phyloP scores from a whole-genome alignment of 2,113 vertebrate species.

The Chelonoidis abingdonii region DNA sequence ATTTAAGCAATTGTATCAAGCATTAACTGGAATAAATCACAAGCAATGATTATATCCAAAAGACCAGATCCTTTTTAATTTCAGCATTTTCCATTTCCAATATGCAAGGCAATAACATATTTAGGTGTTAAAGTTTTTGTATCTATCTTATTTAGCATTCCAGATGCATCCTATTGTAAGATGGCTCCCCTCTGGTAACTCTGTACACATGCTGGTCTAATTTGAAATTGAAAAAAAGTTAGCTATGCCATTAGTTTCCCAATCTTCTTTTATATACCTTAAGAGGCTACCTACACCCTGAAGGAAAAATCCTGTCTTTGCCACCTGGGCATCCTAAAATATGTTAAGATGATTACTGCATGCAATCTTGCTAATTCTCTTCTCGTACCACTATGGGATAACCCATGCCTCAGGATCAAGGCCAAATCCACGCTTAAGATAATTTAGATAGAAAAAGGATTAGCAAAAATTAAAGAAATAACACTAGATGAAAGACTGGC shows the following conservation, averaged over 20 bases:
- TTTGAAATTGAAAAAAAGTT: neutral
- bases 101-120: neutral
- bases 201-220: neutral
- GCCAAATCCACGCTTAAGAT: too few species aligned
- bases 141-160: neutral
- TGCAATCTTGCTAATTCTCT: neutral
- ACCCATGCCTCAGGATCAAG: too few species aligned
- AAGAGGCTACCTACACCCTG: too few species aligned
- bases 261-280: neutral
- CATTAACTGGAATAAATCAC: neutral
- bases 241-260: neutral
- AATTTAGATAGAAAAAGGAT: too few species aligned
- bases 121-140: neutral
- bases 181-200: neutral
- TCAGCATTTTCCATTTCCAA: neutral
- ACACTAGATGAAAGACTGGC: too few species aligned
- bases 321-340: too few species aligned
- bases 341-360: neutral
- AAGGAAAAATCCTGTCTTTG: too few species aligned
- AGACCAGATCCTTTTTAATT: neutral
- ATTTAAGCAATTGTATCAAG: too few species aligned
- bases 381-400: neutral
- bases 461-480: too few species aligned
- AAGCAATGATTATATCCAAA: neutral
- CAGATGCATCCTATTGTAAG: neutral